Conservation (phyloP, 2,113 vertebrate genomes). For the Ammodytes marinus region DNA sequence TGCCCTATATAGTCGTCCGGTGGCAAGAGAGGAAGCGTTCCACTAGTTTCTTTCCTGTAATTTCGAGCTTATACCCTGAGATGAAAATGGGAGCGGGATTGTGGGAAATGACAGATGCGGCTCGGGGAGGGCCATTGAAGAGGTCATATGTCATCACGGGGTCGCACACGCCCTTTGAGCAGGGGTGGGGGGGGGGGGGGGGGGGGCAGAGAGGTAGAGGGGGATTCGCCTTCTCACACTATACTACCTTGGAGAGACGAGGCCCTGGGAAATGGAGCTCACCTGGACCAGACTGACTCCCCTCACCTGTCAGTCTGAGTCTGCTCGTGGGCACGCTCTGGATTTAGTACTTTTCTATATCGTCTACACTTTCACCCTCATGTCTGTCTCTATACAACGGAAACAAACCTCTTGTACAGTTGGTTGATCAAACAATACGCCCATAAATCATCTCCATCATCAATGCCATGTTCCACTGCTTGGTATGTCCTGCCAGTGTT, state of each 20-base stretch:
- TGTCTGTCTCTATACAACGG: not conserved
- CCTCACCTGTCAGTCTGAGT: conserved; percentile 52
- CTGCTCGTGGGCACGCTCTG: conserved; percentile 18
- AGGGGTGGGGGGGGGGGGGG: not conserved
- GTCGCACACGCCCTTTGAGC: conserved; percentile 78
- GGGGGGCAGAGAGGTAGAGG: rapidly evolving
- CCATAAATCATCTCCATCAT: conserved; percentile 66
- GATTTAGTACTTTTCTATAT: conserved; percentile 18
- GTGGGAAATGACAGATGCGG: conserved; percentile 83
- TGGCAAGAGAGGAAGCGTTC: conserved; percentile 59
- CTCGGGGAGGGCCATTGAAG: conserved; percentile 74
- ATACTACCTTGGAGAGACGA: conserved; percentile 70
- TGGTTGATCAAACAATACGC: conserved; percentile 53
- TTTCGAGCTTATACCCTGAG: conserved; percentile 78
- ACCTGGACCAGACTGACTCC: conserved; percentile 54
- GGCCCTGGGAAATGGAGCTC: conserved; percentile 62
- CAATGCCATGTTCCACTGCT: conserved; percentile 49
- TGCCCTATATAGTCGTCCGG: not conserved
- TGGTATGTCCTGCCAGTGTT: conserved; percentile 61
- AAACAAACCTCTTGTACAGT: conserved; percentile 9
- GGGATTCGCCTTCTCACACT: conserved; percentile 58
- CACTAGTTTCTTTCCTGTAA: conserved; percentile 80
- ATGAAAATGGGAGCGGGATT: conserved; percentile 79
- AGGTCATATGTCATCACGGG: conserved; percentile 83
- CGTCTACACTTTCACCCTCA: not conserved